Conservation (phyloP, 2,888 invertebrate species). For the Thymelicus sylvestris region DNA sequence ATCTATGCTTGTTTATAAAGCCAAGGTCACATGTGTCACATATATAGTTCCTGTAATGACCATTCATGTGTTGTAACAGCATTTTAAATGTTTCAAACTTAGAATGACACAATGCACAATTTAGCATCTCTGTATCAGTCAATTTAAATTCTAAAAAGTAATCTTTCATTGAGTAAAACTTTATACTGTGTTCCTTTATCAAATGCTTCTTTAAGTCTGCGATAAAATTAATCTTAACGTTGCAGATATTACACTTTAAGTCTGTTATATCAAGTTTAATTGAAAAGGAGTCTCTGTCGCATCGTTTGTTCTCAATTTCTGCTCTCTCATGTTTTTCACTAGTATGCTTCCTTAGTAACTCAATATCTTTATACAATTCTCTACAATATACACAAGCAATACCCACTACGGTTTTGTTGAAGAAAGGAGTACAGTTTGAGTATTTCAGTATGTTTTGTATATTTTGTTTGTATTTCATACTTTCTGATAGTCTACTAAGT, state of each 20-base stretch:
- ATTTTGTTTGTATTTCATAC: slow-evolving; percentile 63
- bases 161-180: slow-evolving; percentile 66
- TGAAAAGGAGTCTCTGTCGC: slow-evolving; percentile 67
- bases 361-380: slow-evolving; percentile 52
- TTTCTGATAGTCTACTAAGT: slow-evolving; percentile 46
- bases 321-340: slow-evolving; percentile 53
- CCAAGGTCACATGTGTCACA: slow-evolving; percentile 74
- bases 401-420: slow-evolving; percentile 66
- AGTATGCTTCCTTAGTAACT: slow-evolving; percentile 57
- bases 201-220: slow-evolving; percentile 62
- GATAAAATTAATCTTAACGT: slow-evolving; percentile 52
- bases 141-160: slow-evolving; percentile 72
- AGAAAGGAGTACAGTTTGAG: slow-evolving; percentile 74
- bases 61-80: slow-evolving; percentile 74
- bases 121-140: slow-evolving; percentile 56
- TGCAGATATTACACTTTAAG: slow-evolving; percentile 63
- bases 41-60: slow-evolving; percentile 72
- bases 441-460: slow-evolving; percentile 66
- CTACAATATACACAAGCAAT: slow-evolving; percentile 71
- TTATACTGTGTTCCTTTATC: slow-evolving; percentile 59
- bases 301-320: slow-evolving; percentile 55
- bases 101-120: slow-evolving; percentile 68
- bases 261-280: slow-evolving; percentile 74
- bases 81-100: slow-evolving; percentile 74
- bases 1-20: slow-evolving; percentile 68